Evolutionary conservation across 2,113 vertebrate genomes (phyloP), one percentile per base, ranked within the genome.

Genomic region (Manacus vitellinus): DNA sequence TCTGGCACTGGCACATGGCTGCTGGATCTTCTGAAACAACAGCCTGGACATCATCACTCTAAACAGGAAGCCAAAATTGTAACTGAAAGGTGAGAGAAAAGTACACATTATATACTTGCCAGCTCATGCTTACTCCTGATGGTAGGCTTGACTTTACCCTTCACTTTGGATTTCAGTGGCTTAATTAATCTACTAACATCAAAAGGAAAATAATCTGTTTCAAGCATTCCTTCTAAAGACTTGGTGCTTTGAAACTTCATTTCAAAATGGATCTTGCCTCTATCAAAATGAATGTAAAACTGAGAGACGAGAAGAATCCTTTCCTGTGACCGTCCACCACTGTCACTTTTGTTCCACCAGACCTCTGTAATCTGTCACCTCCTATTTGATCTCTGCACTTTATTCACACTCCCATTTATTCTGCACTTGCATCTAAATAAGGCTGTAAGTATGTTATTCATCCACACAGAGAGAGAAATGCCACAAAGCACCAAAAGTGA

Each of bases 191-290:
- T 63, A 71, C 43, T 78, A 65, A 91, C 10, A 25, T 95, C 86
- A 92, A 89, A 95, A 95, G 33, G 58, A 91, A 86, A 94, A 92
- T 71, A 89, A 95, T 78, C 80, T 81, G 30, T 81, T 95, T 28
- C 2, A 1, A 82, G 73, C 27, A 30, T 73, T 91, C 54, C 25
- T 82, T 78, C 80, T 91, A 49, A 85, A 89, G 84, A 21, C 51
- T 89, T 65, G 54, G 20, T 46, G 52, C 83, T 95, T 91, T 92
- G 73, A 95, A 95, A 91, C 27, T 74, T 95, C 63, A 66, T 92
- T 95, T 94, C 55, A 56, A 86, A 95, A 89, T 81, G 0, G 1
- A 59, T 91, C 83, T 80, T 4, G 1, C 39, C 52, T 82, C 52
- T 56, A 43, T 47, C 56, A 87, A 82, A 89, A 61, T n/a, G 16